Evolutionary conservation across 2,888 invertebrate species (phyloP).

Genomic region (Acronicta psi): DNA sequence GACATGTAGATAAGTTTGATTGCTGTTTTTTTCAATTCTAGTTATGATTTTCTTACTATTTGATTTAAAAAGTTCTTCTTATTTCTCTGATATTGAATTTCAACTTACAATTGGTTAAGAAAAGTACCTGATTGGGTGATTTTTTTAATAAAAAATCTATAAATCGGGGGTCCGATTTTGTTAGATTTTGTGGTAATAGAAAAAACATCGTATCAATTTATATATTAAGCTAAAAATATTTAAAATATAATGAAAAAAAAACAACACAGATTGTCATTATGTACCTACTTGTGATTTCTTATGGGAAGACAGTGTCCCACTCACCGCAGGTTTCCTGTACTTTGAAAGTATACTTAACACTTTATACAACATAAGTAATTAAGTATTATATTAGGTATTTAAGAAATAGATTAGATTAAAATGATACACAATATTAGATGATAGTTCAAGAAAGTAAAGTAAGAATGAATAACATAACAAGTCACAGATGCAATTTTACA

Average conservation of each 20-base stretch:
- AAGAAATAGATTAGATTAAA: background rate
- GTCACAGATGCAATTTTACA: conserved; percentile 18
- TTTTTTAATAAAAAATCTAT: conserved; percentile 83
- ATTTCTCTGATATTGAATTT: conserved; percentile 59
- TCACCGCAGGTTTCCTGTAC: conserved; percentile 12
- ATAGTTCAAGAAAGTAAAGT: conserved; percentile 13
- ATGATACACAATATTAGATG: conserved; percentile 2
- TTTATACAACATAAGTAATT: conserved; percentile 3
- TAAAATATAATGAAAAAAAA: too few relatives aligned
- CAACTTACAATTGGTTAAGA: conserved; percentile 55
- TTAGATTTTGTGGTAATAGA: conserved; percentile 32
- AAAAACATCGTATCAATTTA: conserved; percentile 1
- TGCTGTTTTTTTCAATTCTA: conserved; percentile 10
- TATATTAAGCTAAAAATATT: too few relatives aligned
- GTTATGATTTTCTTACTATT: conserved; percentile 5
- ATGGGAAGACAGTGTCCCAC: conserved; percentile 42
- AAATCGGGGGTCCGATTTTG: conserved; percentile 70
- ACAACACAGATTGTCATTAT: background rate
- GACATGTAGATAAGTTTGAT: conserved; percentile 6
- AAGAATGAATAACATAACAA: background rate
- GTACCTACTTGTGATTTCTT: conserved; percentile 7
- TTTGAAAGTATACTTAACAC: conserved; percentile 11
- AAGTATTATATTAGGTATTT: background rate
- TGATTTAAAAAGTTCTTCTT: conserved; percentile 15
- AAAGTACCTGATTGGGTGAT: conserved; percentile 79